Percentiles rank a stretch among this genome's conserved stretches.
Evolutionary conservation across 2,113 vertebrate genomes (phyloP).

Genomic region (Glaucomys volans): DNA sequence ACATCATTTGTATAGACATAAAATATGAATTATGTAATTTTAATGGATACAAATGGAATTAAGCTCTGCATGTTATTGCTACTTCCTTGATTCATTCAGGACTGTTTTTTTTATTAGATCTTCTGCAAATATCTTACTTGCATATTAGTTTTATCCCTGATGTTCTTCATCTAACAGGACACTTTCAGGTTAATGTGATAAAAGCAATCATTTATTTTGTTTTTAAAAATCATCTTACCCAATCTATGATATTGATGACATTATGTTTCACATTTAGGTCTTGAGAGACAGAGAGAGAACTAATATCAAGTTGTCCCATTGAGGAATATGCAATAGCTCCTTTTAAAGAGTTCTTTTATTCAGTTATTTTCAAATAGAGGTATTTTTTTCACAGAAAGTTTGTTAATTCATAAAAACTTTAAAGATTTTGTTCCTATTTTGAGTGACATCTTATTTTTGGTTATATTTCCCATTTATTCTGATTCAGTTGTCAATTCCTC

Average conservation of each 20-base stretch:
- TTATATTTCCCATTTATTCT: slow-evolving; percentile 13
- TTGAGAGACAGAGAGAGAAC: background rate
- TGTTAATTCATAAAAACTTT: background rate
- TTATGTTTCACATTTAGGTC: background rate
- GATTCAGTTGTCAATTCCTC: background rate
- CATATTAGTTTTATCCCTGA: background rate
- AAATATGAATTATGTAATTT: background rate
- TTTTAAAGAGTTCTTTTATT: background rate
- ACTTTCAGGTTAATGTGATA: slow-evolving; percentile 31
- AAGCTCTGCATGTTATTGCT: background rate
- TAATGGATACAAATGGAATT: background rate
- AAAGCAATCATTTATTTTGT: background rate
- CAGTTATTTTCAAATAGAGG: background rate
- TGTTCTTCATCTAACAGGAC: background rate
- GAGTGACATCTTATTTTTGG: background rate
- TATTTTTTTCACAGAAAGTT: background rate
- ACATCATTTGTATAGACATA: background rate
- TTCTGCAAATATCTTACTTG: background rate
- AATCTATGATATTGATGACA: slow-evolving; percentile 19
- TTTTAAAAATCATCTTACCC: background rate
- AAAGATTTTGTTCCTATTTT: background rate
- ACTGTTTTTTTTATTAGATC: background rate
- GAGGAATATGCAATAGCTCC: background rate
- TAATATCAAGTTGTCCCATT: background rate
- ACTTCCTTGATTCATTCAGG: background rate